Evolutionary conservation across 2,797 vertebrate species (phyloP).

Genomic region (Microctenopoma lineatum): DNA sequence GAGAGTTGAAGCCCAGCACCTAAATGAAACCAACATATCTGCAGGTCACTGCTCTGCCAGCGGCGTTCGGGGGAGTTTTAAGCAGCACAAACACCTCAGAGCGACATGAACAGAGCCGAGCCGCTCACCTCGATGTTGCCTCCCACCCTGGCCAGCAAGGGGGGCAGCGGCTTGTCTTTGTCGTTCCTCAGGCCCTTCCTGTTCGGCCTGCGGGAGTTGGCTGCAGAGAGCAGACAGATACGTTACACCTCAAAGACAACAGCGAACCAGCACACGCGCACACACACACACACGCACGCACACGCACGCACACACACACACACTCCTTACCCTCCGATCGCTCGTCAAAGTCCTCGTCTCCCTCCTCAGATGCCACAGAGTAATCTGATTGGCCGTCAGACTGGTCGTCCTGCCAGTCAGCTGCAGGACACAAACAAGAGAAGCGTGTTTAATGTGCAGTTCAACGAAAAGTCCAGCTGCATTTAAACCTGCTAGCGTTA

Average conservation of each 20-base stretch:
- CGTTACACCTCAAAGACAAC: too few relatives aligned
- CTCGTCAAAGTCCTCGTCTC: constrained; percentile 98
- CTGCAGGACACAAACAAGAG: constrained; percentile 41
- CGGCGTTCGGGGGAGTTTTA: too few relatives aligned
- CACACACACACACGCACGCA: too few relatives aligned
- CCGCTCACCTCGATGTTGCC: constrained; percentile 94
- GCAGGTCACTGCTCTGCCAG: too few relatives aligned
- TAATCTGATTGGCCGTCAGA: constrained; percentile 99
- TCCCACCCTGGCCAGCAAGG: constrained; percentile 97
- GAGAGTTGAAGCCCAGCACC: constrained; percentile 97
- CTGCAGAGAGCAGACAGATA: constrained; percentile 59
- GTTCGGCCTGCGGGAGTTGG: constrained; percentile 93
- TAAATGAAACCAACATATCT: constrained; percentile 48
- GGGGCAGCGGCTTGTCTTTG: constrained; percentile 97
- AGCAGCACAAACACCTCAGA: too few relatives aligned
- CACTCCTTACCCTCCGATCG: constrained; percentile 89
- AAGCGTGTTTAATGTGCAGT: not conserved
- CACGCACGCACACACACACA: too few relatives aligned
- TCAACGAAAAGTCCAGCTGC: too few relatives aligned
- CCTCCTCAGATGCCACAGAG: constrained; percentile 98
- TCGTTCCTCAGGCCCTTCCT: constrained; percentile 96
- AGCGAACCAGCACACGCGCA: too few relatives aligned
- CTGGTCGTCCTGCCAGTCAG: constrained; percentile 99
- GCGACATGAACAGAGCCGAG: not conserved
- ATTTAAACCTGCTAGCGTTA: too few relatives aligned